Conservation (phyloP, 2,113 vertebrate species). For the Mustela nigripes region DNA sequence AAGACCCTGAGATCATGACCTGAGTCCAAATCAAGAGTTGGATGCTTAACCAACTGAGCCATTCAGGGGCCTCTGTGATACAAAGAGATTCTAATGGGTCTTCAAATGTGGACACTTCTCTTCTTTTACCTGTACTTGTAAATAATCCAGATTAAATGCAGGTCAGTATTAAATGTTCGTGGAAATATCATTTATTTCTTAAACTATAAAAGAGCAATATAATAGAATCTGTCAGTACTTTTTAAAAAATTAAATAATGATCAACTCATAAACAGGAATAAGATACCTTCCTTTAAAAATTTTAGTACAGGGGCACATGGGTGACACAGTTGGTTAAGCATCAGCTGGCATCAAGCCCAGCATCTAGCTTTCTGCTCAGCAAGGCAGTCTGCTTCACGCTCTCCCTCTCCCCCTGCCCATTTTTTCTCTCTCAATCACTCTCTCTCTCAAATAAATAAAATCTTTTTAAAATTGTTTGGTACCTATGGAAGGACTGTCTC, state of each 20-base stretch:
- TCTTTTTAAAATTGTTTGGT: neutral
- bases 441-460: neutral
- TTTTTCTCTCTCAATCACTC: too few species aligned
- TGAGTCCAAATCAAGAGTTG: neutral
- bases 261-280: neutral
- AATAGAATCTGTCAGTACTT: neutral
- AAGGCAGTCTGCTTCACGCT: neutral
- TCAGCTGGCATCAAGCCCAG: too few species aligned
- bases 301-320: neutral
- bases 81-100: neutral
- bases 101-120: slow-evolving; percentile 16
- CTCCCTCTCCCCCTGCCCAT: too few species aligned
- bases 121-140: neutral
- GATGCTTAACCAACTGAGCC: neutral
- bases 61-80: neutral
- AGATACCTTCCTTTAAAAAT: neutral
- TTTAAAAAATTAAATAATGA: neutral
- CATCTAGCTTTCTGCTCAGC: too few species aligned
- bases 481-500: neutral
- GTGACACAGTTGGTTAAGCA: too few species aligned
- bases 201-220: neutral
- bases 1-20: neutral
- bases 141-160: slow-evolving; percentile 35
- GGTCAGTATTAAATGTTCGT: neutral
- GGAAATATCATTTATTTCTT: slow-evolving; percentile 26